These are phyloP conservation scores for Bactericera cockerelli DNA, from an alignment of 1,140 invertebrate species.

Conservation along the genomic window DNA sequence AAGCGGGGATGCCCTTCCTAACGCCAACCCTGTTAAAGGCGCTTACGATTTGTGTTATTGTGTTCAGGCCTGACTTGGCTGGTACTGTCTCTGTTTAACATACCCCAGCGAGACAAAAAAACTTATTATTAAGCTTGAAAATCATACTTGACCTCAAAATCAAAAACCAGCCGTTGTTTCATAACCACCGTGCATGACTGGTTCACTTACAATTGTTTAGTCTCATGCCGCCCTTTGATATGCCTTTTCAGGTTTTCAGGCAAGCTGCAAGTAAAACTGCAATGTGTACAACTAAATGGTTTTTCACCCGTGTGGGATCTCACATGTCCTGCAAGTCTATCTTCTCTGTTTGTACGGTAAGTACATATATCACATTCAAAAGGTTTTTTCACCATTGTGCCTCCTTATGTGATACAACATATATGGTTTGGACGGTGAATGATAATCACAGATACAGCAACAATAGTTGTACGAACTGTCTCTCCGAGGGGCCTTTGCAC, in stretches of 20 bases:
- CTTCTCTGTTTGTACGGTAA: not conserved
- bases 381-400: not conserved
- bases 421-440: not conserved
- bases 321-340: not conserved
- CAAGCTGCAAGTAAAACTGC: not conserved
- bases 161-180: no score
- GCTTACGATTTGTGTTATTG: no score
- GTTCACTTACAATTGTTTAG: no score
- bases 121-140: no score
- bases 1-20: no score
- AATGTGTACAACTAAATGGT: not conserved
- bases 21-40: no score
- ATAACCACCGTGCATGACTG: no score
- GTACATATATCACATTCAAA: not conserved
- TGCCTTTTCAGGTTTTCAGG: not conserved
- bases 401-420: conserved; percentile 4
- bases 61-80: no score
- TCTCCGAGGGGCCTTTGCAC: not conserved
- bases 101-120: no score
- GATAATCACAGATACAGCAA: not conserved
- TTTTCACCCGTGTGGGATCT: conserved; percentile 1
- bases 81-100: no score
- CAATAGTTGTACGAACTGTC: not conserved
- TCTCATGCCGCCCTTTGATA: no score
- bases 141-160: no score